These are phyloP conservation scores for Nothura maculosa DNA, from an alignment of 2,797 vertebrate species.

Conservation along the genomic window DNA sequence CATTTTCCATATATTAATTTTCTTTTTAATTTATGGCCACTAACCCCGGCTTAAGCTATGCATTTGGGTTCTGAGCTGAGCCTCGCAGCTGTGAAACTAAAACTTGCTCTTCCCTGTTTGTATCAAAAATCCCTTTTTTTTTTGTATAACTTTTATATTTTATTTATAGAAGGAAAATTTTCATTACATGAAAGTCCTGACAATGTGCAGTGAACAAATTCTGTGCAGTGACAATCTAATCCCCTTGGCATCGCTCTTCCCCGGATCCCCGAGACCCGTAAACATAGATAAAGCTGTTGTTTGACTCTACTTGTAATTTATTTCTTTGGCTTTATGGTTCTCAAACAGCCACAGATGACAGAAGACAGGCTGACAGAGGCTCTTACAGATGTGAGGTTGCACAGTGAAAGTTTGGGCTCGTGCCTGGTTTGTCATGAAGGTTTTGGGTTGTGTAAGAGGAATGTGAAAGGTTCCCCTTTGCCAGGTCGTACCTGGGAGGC, in stretches of 20 bases:
- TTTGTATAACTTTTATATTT: background rate
- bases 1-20: conserved; percentile 9
- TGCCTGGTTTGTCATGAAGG: background rate
- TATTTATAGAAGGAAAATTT: conserved; percentile 28
- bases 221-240: conserved; percentile 23
- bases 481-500: background rate
- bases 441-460: conserved; percentile 8
- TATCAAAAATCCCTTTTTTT: background rate
- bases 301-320: conserved; percentile 40
- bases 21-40: background rate
- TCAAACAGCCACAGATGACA: conserved; percentile 6
- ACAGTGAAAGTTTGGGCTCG: background rate
- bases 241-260: conserved; percentile 19
- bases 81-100: background rate
- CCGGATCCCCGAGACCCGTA: background rate
- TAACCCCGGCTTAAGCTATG: background rate
- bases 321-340: conserved; percentile 24
- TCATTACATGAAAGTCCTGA: background rate
- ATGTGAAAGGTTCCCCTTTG: background rate
- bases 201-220: conserved; percentile 11
- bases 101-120: background rate
- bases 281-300: conserved; percentile 24
- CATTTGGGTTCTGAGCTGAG: background rate
- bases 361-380: conserved; percentile 9
- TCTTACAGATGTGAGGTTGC: background rate